phyloP scores from a whole-genome alignment of 2,888 invertebrate species.

The Caenorhabditis angaria region DNA sequence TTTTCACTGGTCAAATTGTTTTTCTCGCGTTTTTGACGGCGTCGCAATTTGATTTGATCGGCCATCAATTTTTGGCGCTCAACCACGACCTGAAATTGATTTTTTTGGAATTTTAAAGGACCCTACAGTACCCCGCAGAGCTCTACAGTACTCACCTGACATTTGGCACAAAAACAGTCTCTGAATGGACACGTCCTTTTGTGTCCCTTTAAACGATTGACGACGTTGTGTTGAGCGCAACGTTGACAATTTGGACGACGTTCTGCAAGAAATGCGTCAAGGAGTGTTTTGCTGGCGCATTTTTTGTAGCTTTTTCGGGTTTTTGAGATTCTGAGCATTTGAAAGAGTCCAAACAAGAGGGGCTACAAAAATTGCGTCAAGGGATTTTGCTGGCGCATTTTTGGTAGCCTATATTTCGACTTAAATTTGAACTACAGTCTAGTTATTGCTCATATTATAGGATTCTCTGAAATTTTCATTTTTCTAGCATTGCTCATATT shows the following conservation, averaged over 20 bases:
- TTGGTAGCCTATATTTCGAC: too few relatives aligned
- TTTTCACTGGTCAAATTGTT: conserved; percentile 43
- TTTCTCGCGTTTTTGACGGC: conserved; percentile 62
- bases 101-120: neutral
- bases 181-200: conserved; percentile 60
- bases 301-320: too few relatives aligned
- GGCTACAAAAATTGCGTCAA: too few relatives aligned
- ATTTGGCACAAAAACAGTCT: conserved; percentile 61
- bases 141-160: conserved; percentile 34
- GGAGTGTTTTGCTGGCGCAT: too few relatives aligned
- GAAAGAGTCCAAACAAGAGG: too few relatives aligned
- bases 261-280: conserved; percentile 36
- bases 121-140: too few relatives aligned
- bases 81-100: conserved; percentile 51
- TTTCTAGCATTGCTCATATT: too few relatives aligned
- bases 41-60: conserved; percentile 62
- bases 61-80: conserved; percentile 65
- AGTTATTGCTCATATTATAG: too few relatives aligned
- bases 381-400: too few relatives aligned
- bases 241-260: conserved; percentile 66
- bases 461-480: too few relatives aligned
- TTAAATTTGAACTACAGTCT: too few relatives aligned
- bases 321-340: too few relatives aligned
- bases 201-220: conserved; percentile 63
- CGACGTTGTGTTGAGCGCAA: conserved; percentile 61